Evolutionary conservation across 2,113 vertebrate species (phyloP).

Genomic region (Helogale parvula): DNA sequence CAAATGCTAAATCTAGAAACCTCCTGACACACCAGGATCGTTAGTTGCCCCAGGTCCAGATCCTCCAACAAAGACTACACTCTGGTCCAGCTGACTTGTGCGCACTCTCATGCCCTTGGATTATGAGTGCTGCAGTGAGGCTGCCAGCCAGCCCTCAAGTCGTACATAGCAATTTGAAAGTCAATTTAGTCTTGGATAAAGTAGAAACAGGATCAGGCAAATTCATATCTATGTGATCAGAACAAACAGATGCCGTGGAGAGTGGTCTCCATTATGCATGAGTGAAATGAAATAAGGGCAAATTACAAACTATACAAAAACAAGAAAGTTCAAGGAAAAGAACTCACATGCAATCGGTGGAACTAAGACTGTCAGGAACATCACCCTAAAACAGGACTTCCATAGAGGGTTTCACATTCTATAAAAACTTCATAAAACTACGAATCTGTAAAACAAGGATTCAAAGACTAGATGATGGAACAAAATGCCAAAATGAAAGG

Average conservation of each 20-base stretch:
- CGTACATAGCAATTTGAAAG: neutral
- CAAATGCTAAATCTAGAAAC: neutral
- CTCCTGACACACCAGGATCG: neutral
- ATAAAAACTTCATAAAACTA: neutral
- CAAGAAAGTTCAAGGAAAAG: neutral
- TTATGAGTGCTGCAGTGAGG: neutral
- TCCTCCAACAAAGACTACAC: neutral
- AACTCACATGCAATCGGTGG: no score
- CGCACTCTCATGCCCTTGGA: neutral
- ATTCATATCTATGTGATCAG: neutral
- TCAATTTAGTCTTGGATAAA: neutral
- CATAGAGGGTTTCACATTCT: neutral
- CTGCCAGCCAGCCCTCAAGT: neutral
- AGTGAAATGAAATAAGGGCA: neutral
- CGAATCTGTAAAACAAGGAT: neutral
- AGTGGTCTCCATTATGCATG: neutral
- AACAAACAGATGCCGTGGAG: neutral
- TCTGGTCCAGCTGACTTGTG: neutral
- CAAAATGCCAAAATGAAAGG: neutral
- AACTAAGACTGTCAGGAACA: neutral
- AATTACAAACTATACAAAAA: neutral
- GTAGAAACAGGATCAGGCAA: neutral
- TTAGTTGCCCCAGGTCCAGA: neutral
- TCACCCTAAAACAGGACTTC: neutral
- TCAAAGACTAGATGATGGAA: neutral